Evolutionary conservation across 2,113 vertebrate genomes (phyloP).

Genomic region (Gadus chalcogrammus): DNA sequence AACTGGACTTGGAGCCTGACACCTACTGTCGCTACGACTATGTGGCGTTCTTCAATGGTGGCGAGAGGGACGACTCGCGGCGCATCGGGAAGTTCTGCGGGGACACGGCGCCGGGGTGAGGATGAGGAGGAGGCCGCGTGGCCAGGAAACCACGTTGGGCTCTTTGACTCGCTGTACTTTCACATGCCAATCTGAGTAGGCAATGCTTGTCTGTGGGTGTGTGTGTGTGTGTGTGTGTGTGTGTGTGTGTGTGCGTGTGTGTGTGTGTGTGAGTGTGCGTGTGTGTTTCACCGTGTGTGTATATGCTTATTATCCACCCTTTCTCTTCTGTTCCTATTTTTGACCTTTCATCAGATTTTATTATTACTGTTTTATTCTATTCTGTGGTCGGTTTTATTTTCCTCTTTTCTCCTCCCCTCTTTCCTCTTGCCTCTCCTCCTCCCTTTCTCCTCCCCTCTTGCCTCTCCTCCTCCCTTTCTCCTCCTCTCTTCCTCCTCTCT

Average conservation of each 20-base stretch:
- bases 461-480: neutral
- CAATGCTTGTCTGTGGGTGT: too few relatives aligned
- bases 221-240: too few relatives aligned
- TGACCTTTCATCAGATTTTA: neutral
- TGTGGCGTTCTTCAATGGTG: constrained; percentile 83
- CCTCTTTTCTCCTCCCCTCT: neutral
- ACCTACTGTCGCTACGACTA: constrained; percentile 90
- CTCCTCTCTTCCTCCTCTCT: neutral
- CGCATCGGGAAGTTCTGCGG: constrained; percentile 86
- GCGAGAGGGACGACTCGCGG: constrained; percentile 75
- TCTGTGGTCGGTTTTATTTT: too few relatives aligned
- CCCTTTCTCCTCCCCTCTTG: too few relatives aligned
- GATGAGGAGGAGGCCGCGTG: constrained; percentile 30
- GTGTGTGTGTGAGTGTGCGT: too few relatives aligned
- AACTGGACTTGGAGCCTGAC: constrained; percentile 84
- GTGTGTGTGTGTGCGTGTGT: too few relatives aligned
- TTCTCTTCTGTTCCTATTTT: neutral
- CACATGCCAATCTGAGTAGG: too few relatives aligned
- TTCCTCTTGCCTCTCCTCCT: too few relatives aligned
- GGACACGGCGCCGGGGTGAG: constrained; percentile 74
- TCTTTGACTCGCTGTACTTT: too few relatives aligned
- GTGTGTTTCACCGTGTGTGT: too few relatives aligned
- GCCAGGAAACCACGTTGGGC: neutral
- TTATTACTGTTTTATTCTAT: too few relatives aligned
- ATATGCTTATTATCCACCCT: neutral